Evolutionary conservation across 2,888 invertebrate genomes (phyloP).

Genomic region (Clunio marinus): DNA sequence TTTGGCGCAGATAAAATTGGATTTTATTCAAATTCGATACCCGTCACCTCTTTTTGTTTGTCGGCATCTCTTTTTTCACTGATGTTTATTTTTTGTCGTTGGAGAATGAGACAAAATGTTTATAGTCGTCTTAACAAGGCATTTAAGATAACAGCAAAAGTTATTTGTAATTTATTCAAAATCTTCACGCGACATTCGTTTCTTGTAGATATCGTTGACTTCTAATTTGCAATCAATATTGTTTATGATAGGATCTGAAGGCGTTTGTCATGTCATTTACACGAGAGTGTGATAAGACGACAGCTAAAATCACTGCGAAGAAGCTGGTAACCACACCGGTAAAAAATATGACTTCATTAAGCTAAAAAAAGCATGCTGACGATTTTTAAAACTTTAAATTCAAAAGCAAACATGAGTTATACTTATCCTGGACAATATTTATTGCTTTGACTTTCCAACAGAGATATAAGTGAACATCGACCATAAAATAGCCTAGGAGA

Average conservation of each 20-base stretch:
- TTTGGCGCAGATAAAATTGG: constrained; percentile 21
- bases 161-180: constrained; percentile 34
- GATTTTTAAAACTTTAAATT: background rate
- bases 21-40: constrained; percentile 30
- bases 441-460: constrained; percentile 13
- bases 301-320: background rate
- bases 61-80: background rate
- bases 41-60: constrained; percentile 25
- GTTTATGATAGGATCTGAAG: too few species aligned
- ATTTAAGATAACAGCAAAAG: constrained; percentile 33
- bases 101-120: constrained; percentile 23
- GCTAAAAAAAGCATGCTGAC: background rate
- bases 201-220: background rate
- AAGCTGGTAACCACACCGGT: background rate
- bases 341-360: constrained; percentile 18
- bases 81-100: background rate
- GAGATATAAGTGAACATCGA: too few species aligned
- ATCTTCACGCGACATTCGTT: background rate
- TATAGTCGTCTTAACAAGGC: constrained; percentile 28
- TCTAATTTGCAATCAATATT: background rate
- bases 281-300: background rate
- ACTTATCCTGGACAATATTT: too few species aligned
- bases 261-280: background rate
- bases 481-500: too few species aligned
- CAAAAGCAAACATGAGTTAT: background rate